Base-by-base conservation (phyloP, 2,888 invertebrate genomes). In the Cantharis lateralis region DNA sequence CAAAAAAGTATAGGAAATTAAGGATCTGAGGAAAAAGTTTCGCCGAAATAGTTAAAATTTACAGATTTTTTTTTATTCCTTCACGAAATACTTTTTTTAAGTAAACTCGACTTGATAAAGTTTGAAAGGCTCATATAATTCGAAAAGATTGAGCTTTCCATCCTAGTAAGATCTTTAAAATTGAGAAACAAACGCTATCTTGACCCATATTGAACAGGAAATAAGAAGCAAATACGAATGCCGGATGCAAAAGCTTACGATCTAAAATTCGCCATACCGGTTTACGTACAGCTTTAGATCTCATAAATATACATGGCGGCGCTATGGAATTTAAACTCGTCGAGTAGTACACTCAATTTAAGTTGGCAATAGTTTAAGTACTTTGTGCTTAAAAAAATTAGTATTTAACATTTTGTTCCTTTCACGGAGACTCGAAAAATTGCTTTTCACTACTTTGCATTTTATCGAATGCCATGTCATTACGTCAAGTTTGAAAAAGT, bases 241-340 rank as follows among this genome's bases (percentile, higher is more conserved):
- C 15, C 70, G 48, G 69, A 74, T 28, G 63, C 63, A 32, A 70
- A 62, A 73, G 73, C 73, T 73, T 74, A 48, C 74, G 48, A 18
- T 32, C 24, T 18, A 18, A 69, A 73, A 68, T 69, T 61, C 69
- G 61, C 24, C 69, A 26, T 63, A 68, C 48, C 28, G 74, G 62
- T 70, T 64, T 74, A 70, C 32, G 24, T 70, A 70, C 64, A 63
- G 70, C 75, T 75, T 74, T 71, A 63, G 62, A 66, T 68, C 75
- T 75, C 75, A 75, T 75, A 75, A 75, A 75, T 75, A 75, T 71
- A 75, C 75, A 75, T 71, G 20, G 71, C 24, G 68, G 62, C 71
- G 68, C 62, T 20, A 66, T 64, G 48, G 66, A 71, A 75, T 75
- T 75, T 66, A 66, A 66, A 66, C 64, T 24, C 20, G 48, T 48